Base-by-base conservation (phyloP, 2,888 invertebrate species). In the Blastobasis adustella region DNA sequence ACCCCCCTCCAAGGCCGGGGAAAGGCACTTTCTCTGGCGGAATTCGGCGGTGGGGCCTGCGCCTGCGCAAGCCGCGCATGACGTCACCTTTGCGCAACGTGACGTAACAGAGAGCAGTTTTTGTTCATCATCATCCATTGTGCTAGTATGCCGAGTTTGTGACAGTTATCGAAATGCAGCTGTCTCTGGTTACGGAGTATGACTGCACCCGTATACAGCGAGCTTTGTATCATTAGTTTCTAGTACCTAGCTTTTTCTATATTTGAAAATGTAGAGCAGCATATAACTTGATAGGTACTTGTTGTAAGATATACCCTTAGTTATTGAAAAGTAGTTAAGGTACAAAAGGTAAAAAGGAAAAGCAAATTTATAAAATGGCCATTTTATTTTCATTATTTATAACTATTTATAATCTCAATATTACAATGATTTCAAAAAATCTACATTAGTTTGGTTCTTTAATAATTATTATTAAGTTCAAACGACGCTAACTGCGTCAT, bases 371-470 rank as follows among this genome's bases (percentile, higher is more conserved):
- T 44, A 45, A 51, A 76, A 79, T 79, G 75, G 79, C 77, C 73
- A 79, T 82, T 82, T 75, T 70, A 76, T 72, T 73, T 52, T 75
- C 70, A 76, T 72, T 73, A 51, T 49, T 55, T 61, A 42, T 42
- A 7, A 7, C 5, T n/a, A 7, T 5, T 42, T 42, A 42, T 8
- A 42, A 5, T 8, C 9, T 42, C 5, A 40, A 42, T 57, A 68
- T 62, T 61, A 60, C 59, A 60, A 65, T 58, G 56, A 61, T 66
- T 70, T 73, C 65, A 70, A 79, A 73, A 63, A 75, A 68, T 72
- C 77, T 85, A 83, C 69, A 83, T 85, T 84, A 87, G 82, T 82
- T 84, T 82, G 82, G 79, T 83, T 73, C 73, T 75, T 73, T 81
- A 79, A 73, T 63, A 66, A 63, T 62, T 54, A 63, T 65, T 68